Evolutionary conservation across 2,113 vertebrate species (phyloP).

Genomic region (Seriola rivoliana): DNA sequence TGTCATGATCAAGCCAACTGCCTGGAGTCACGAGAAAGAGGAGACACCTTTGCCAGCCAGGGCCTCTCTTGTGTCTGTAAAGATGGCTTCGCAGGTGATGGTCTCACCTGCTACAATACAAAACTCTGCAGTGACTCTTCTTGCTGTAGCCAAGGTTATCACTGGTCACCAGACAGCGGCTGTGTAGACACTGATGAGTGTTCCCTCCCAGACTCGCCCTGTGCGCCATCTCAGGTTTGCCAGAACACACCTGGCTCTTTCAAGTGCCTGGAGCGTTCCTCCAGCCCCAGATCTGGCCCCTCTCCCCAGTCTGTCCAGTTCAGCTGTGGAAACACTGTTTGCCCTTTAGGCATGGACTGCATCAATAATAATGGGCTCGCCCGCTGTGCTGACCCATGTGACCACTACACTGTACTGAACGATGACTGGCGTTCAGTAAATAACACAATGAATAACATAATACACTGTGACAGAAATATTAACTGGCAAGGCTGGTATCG

Average conservation of each 20-base stretch:
- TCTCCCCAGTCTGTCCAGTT: conserved; percentile 28
- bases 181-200: conserved; percentile 76
- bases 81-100: conserved; percentile 73
- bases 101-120: conserved; percentile 65
- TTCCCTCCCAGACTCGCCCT: conserved; percentile 47
- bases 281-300: background rate
- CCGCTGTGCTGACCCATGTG: conserved; percentile 66
- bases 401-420: conserved; percentile 45
- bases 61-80: conserved; percentile 65
- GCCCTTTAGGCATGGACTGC: conserved; percentile 65
- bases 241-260: conserved; percentile 70
- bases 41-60: conserved; percentile 22
- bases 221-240: conserved; percentile 50
- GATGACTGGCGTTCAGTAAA: conserved; percentile 69
- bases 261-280: conserved; percentile 30
- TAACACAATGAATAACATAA: background rate
- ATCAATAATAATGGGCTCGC: background rate
- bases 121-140: conserved; percentile 47
- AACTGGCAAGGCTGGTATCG: conserved; percentile 73
- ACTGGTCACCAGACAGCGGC: conserved; percentile 63
- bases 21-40: conserved; percentile 29
- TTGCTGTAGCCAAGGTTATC: conserved; percentile 66
- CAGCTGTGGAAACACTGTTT: conserved; percentile 19
- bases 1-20: conserved; percentile 63
- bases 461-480: background rate